These are phyloP conservation scores for Nibea coibor DNA, from an alignment of 2,113 vertebrate species.

Conservation along the genomic window DNA sequence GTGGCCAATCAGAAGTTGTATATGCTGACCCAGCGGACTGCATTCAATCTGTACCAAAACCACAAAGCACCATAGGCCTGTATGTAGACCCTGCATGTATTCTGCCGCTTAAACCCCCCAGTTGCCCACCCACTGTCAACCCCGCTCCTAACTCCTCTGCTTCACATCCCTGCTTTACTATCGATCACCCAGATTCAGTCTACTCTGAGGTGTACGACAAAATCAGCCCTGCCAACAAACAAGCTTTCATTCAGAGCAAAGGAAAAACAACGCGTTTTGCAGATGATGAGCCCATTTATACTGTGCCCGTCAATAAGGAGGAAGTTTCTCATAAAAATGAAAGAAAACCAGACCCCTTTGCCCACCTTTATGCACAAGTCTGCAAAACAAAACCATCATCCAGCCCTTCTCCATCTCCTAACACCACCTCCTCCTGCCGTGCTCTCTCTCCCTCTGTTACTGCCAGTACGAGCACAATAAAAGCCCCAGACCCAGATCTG, in stretches of 20 bases:
- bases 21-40: conserved; percentile 89
- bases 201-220: conserved; percentile 85
- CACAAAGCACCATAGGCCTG: not conserved
- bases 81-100: conserved; percentile 66
- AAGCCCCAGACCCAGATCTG: not conserved
- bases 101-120: conserved; percentile 60
- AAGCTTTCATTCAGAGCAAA: not conserved
- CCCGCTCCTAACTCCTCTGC: not conserved
- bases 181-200: conserved; percentile 46
- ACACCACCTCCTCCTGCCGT: not conserved
- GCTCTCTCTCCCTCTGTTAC: conserved; percentile 55
- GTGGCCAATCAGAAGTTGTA: conserved; percentile 76
- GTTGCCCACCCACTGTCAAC: not conserved
- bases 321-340: not conserved
- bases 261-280: not conserved
- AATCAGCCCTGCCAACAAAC: conserved; percentile 44
- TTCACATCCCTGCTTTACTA: not conserved
- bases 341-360: conserved; percentile 56
- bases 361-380: conserved; percentile 76
- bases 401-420: not conserved
- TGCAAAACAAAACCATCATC: conserved; percentile 43
- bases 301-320: conserved; percentile 37
- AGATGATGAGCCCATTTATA: conserved; percentile 65
- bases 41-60: conserved; percentile 35
- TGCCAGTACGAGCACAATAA: conserved; percentile 34